These are phyloP conservation scores for Plecturocebus donacophilus DNA, from an alignment of 2,113 vertebrate genomes.

Conservation along the genomic window DNA sequence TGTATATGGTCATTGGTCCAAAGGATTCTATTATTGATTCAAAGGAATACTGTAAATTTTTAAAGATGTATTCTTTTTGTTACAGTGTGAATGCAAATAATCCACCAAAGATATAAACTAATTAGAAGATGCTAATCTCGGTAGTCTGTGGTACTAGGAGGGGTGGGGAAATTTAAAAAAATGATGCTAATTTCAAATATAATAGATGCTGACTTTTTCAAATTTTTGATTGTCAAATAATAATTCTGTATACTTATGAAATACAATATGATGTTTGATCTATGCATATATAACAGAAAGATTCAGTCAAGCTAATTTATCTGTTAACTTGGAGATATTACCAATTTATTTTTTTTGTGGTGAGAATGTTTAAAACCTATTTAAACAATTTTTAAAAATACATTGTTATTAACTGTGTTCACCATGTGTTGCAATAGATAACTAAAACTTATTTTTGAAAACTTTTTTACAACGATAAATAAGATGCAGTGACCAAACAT, in stretches of 20 bases:
- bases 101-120: not conserved
- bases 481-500: not conserved
- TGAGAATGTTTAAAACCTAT: not conserved
- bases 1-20: not conserved
- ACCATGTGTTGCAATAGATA: not conserved
- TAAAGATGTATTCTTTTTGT: not conserved
- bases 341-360: not conserved
- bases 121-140: not conserved
- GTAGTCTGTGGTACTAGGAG: too few species aligned
- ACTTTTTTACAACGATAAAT: not conserved
- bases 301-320: not conserved
- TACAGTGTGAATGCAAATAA: not conserved
- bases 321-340: not conserved
- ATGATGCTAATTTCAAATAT: not conserved
- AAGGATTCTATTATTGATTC: not conserved
- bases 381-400: not conserved
- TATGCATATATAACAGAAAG: not conserved
- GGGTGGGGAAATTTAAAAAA: too few species aligned
- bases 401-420: not conserved
- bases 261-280: not conserved
- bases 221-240: not conserved
- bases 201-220: not conserved
- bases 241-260: not conserved
- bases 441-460: not conserved
- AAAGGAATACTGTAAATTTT: not conserved